phyloP scores from a whole-genome alignment of 2,797 vertebrate genomes.

The Podargus strigoides region DNA sequence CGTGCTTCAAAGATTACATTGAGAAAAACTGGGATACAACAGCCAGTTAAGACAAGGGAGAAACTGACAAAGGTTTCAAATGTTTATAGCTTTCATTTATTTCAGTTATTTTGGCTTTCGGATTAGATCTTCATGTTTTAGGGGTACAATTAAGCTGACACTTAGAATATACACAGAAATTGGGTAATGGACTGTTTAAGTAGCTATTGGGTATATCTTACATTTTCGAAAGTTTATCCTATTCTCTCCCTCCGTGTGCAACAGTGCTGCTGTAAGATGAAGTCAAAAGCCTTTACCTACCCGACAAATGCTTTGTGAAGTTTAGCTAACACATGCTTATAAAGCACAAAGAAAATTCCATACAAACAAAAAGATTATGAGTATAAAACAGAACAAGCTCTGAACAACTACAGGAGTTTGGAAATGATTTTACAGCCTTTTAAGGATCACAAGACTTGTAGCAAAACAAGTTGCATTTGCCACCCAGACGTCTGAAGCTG shows the following conservation, averaged over 20 bases:
- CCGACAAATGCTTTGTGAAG: background rate
- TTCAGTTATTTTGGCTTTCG: background rate
- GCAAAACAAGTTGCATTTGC: background rate
- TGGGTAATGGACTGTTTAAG: background rate
- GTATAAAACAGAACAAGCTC: background rate
- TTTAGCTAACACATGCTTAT: background rate
- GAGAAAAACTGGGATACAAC: background rate
- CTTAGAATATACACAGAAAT: background rate
- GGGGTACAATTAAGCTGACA: background rate
- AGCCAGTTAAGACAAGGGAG: background rate
- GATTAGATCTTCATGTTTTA: background rate
- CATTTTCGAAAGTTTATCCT: background rate
- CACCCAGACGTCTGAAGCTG: background rate
- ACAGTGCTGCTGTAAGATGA: accelerated
- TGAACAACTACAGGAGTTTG: background rate
- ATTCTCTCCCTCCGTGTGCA: background rate
- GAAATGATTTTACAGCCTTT: background rate
- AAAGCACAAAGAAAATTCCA: background rate
- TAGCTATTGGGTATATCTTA: background rate
- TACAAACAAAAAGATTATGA: background rate
- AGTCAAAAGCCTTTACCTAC: background rate
- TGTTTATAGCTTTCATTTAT: background rate
- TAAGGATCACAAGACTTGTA: background rate
- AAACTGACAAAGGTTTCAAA: background rate
- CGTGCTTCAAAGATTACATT: background rate